Evolutionary conservation across 1,140 invertebrate species (phyloP).

Genomic region (Panagrolaimus sp.): DNA sequence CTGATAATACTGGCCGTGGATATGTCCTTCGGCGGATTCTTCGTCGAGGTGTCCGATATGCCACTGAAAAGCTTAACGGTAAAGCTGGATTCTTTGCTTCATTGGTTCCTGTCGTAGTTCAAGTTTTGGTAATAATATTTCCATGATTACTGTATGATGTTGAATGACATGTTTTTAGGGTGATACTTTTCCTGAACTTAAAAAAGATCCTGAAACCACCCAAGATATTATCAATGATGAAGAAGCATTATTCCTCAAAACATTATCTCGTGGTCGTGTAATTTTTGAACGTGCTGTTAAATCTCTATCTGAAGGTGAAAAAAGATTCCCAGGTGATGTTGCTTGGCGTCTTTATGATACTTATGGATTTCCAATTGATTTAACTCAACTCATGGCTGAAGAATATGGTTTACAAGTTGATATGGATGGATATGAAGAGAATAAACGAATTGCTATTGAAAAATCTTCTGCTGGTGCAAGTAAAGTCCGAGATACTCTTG

Average conservation of each 20-base stretch:
- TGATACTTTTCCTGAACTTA: conserved; percentile 88
- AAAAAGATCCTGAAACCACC: conserved; percentile 78
- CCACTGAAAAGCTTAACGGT: conserved; percentile 88
- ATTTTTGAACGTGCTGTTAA: conserved; percentile 83
- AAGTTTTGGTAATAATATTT: conserved; percentile 56
- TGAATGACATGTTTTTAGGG: conserved; percentile 63
- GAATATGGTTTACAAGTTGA: conserved; percentile 84
- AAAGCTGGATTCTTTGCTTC: conserved; percentile 87
- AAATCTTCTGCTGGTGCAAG: conserved; percentile 45
- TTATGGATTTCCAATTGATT: conserved; percentile 94
- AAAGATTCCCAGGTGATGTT: conserved; percentile 70
- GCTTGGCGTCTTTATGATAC: conserved; percentile 98
- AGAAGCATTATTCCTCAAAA: conserved; percentile 95
- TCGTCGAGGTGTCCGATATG: conserved; percentile 82
- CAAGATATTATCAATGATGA: conserved; percentile 93
- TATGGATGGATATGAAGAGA: conserved; percentile 80
- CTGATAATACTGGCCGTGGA: conserved; percentile 92
- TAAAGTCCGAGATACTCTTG: conserved; percentile 51
- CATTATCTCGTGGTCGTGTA: conserved; percentile 78
- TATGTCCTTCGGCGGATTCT: conserved; percentile 84
- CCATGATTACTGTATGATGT: background rate
- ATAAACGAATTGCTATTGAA: conserved; percentile 65
- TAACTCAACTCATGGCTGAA: conserved; percentile 93
- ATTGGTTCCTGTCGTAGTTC: conserved; percentile 79
- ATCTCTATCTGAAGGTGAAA: conserved; percentile 68